phyloP scores from a whole-genome alignment of 2,888 invertebrate species.

The Nipponacmea schrenckii region DNA sequence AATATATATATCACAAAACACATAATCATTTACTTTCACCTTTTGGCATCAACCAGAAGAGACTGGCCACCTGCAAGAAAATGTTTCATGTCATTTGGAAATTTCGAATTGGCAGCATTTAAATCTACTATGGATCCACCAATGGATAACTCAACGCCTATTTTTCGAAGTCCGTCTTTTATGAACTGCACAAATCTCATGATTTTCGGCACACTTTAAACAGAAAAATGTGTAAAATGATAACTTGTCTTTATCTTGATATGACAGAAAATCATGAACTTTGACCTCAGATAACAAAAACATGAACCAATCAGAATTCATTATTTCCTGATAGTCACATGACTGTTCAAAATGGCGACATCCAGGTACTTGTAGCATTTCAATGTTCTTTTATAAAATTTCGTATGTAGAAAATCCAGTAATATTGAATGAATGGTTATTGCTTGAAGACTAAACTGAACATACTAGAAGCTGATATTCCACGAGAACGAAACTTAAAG shows the following conservation, averaged over 20 bases:
- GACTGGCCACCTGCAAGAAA: conserved; percentile 48
- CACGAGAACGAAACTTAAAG: no score
- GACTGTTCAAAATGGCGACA: conserved; percentile 16
- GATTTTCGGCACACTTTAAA: neutral
- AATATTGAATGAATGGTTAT: neutral
- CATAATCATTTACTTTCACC: conserved; percentile 27
- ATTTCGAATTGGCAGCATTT: conserved; percentile 36
- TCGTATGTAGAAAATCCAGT: no score
- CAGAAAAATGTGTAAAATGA: no score
- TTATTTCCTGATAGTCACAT: no score
- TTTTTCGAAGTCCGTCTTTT: conserved; percentile 34
- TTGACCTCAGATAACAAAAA: no score
- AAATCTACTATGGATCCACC: conserved; percentile 54
- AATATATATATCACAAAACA: no score
- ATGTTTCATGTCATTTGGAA: conserved; percentile 47
- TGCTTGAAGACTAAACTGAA: neutral
- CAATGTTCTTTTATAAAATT: neutral
- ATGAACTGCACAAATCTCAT: conserved; percentile 58
- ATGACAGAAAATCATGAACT: no score
- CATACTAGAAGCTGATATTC: no score
- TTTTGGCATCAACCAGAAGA: conserved; percentile 43
- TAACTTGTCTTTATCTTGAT: no score
- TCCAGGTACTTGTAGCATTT: conserved; percentile 8
- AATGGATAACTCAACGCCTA: conserved; percentile 50
- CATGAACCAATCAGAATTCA: no score